phyloP scores from a whole-genome alignment of 2,888 invertebrate species.

The Cyclophora albipunctata region DNA sequence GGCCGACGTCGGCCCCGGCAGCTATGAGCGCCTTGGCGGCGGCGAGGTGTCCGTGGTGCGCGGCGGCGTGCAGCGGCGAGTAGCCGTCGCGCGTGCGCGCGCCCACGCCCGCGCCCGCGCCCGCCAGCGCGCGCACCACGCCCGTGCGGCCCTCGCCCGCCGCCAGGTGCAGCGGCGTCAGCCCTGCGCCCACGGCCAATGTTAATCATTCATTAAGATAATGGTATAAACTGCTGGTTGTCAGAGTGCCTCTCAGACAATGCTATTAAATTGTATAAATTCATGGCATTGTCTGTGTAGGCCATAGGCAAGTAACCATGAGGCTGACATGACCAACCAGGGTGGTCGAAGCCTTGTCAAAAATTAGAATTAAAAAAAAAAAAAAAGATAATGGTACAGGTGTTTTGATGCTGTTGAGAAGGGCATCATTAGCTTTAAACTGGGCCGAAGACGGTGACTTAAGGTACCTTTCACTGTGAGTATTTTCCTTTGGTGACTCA shows the following conservation, averaged over 20 bases:
- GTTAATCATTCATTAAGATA: neutral
- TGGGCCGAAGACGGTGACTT: neutral
- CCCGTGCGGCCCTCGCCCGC: constrained; percentile 94
- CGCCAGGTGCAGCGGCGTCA: constrained; percentile 95
- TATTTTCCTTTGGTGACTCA: neutral
- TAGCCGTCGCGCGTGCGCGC: constrained; percentile 88
- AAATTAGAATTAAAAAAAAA: no score
- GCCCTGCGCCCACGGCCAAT: constrained; percentile 60
- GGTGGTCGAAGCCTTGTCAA: no score
- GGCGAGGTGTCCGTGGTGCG: constrained; percentile 96
- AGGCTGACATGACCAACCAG: no score
- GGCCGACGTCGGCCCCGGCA: constrained; percentile 90
- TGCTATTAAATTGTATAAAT: no score
- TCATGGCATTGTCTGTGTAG: no score
- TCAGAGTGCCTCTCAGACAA: no score
- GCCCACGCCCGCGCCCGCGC: constrained; percentile 84
- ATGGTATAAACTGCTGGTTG: no score
- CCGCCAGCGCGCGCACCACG: constrained; percentile 87
- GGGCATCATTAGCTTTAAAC: no score
- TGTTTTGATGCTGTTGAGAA: no score
- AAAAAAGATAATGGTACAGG: no score
- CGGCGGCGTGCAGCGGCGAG: constrained; percentile 96
- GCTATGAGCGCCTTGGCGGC: constrained; percentile 93
- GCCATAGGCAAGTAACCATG: no score
- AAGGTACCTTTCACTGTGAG: neutral